A percentile compares a stretch with the other conserved stretches of the same genome.
These are phyloP conservation scores for Odontomachus brunneus DNA, from an alignment of 1,140 invertebrate genomes.

Conservation along the genomic window DNA sequence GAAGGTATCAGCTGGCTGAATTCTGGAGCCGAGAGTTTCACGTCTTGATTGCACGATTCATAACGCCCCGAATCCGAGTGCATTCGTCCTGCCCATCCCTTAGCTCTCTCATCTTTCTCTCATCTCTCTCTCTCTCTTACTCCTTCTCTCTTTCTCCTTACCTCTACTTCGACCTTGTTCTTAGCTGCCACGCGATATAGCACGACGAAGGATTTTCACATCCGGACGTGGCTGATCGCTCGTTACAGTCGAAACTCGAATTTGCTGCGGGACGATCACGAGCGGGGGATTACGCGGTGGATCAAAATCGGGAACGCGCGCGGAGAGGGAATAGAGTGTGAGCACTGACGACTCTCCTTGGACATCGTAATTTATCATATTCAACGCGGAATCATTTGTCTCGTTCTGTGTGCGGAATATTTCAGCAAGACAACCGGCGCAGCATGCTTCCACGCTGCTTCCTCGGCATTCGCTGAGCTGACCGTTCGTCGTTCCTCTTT, in stretches of 20 bases:
- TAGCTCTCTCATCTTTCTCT: neutral
- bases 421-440: neutral
- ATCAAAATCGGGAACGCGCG: neutral
- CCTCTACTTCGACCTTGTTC: neutral
- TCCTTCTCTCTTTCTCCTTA: neutral
- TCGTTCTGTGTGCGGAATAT: constrained; percentile 1
- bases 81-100: neutral
- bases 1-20: constrained; percentile 68
- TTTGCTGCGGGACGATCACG: constrained; percentile 25
- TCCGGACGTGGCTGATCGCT: constrained; percentile 39
- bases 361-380: constrained; percentile 32
- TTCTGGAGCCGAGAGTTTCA: constrained; percentile 61
- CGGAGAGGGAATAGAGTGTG: neutral
- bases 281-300: neutral
- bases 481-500: neutral
- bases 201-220: constrained; percentile 39
- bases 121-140: neutral
- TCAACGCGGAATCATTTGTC: constrained; percentile 17
- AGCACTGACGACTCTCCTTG: neutral
- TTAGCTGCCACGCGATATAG: constrained; percentile 6
- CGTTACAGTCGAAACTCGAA: constrained; percentile 57
- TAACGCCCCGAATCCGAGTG: constrained; percentile 53
- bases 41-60: constrained; percentile 80
- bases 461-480: neutral
- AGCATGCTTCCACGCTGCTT: neutral